These are phyloP conservation scores for Temnothorax longispinosus DNA, from an alignment of 1,140 invertebrate species.

Conservation along the genomic window DNA sequence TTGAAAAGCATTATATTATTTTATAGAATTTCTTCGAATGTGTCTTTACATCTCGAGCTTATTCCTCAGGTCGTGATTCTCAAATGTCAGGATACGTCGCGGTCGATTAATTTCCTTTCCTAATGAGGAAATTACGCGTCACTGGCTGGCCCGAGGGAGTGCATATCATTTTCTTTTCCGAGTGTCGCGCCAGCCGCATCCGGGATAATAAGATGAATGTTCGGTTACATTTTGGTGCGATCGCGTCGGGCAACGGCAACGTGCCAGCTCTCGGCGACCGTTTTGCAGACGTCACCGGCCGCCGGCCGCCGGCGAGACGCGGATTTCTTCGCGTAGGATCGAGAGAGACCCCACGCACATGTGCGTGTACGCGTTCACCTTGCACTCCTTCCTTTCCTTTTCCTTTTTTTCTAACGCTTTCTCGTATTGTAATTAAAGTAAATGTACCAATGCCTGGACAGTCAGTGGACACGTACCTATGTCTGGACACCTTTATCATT, in stretches of 20 bases:
- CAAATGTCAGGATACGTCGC: neutral
- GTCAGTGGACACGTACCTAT: too few species aligned
- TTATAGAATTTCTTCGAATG: neutral
- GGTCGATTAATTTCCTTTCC: neutral
- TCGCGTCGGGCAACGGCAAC: constrained; percentile 25
- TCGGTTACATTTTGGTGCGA: constrained; percentile 28
- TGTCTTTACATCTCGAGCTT: neutral
- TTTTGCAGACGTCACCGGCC: constrained; percentile 12
- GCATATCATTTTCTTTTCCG: neutral
- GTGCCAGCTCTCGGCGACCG: neutral
- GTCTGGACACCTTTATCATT: too few species aligned
- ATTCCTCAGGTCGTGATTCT: neutral
- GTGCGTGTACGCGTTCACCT: neutral
- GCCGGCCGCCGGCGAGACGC: constrained; percentile 8
- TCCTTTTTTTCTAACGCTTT: neutral
- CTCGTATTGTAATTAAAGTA: neutral
- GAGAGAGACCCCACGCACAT: neutral
- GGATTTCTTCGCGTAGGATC: neutral
- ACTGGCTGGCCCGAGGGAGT: neutral
- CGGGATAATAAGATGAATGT: constrained; percentile 29
- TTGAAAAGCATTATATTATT: neutral
- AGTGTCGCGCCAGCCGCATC: neutral
- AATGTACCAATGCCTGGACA: too few species aligned
- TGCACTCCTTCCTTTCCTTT: neutral
- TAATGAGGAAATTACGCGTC: neutral